These are phyloP conservation scores for Hormiphora californensis DNA, from an alignment of 37 sponge, comb jelly and placozoan genomes.

Conservation along the genomic window DNA sequence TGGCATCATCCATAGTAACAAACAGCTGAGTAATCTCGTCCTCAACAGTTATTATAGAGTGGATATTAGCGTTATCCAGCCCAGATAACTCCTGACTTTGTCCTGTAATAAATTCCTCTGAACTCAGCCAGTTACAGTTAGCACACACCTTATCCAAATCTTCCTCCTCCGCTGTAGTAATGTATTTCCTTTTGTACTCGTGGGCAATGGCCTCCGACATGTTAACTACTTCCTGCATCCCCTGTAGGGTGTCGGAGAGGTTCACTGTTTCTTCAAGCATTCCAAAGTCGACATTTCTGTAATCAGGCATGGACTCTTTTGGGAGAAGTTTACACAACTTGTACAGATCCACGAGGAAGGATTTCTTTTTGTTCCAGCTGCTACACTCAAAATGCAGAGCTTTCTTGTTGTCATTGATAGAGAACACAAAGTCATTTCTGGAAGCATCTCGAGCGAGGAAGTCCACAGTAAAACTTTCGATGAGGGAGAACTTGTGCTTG, in stretches of 20 bases:
- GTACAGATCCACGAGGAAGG: constrained; percentile 5
- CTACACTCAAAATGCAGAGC: not conserved
- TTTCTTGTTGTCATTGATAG: constrained; percentile 35
- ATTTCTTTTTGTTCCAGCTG: not conserved
- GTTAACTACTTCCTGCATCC: not conserved
- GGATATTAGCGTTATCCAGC: constrained; percentile 36
- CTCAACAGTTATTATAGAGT: constrained; percentile 49
- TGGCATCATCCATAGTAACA: constrained; percentile 35
- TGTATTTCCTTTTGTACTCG: constrained; percentile 25
- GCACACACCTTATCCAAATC: constrained; percentile 17
- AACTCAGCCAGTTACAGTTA: constrained; percentile 23
- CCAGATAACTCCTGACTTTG: constrained; percentile 33
- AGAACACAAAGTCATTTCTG: constrained; percentile 1
- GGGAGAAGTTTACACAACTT: not conserved
- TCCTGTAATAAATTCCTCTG: constrained; percentile 48
- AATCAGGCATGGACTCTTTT: not conserved
- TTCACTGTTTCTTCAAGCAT: constrained; percentile 46
- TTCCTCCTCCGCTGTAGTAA: constrained; percentile 17
- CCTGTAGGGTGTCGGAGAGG: constrained; percentile 16
- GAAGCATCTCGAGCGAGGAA: constrained; percentile 30
- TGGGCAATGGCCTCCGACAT: not conserved
- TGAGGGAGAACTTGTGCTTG: not conserved
- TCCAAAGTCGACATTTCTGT: constrained; percentile 8
- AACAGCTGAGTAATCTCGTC: constrained; percentile 22
- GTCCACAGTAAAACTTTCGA: not conserved